phyloP scores from a whole-genome alignment of 2,888 invertebrate species.

The Eudemis profundana region DNA sequence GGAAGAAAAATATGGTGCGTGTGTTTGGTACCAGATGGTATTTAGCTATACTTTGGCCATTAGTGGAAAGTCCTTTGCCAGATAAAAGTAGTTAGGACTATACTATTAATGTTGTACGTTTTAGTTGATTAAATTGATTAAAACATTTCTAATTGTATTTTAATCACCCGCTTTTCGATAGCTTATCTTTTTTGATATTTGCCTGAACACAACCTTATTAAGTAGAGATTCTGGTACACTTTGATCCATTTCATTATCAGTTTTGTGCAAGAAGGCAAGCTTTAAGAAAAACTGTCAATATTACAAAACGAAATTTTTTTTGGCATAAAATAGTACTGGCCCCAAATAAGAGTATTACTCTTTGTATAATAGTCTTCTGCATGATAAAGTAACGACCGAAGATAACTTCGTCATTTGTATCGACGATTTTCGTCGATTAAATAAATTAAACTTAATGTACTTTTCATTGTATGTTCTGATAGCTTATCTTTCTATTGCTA shows the following conservation, averaged over 20 bases:
- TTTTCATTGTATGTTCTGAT: constrained; percentile 5
- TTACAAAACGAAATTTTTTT: too few species aligned
- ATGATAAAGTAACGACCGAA: constrained; percentile 1
- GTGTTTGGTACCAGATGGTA: constrained; percentile 65
- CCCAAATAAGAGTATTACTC: background rate
- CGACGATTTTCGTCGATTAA: background rate
- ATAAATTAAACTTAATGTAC: constrained; percentile 10
- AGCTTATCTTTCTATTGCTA: constrained; percentile 5
- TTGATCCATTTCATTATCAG: too few species aligned
- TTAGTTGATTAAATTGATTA: background rate
- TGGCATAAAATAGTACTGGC: constrained; percentile 9
- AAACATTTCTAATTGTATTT: constrained; percentile 9
- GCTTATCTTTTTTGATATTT: constrained; percentile 7
- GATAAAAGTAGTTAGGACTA: background rate
- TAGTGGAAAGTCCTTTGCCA: constrained; percentile 7
- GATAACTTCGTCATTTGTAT: too few species aligned
- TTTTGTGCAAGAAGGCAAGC: too few species aligned
- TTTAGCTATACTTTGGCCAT: constrained; percentile 18
- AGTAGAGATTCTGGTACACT: background rate
- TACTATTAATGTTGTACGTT: background rate
- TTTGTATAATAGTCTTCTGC: constrained; percentile 5
- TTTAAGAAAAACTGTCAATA: too few species aligned
- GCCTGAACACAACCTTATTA: background rate
- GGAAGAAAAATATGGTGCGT: constrained; percentile 87
- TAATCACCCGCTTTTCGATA: constrained; percentile 13